Percentiles rank a stretch among this genome's conserved stretches.
Conservation (phyloP, 2,888 invertebrate genomes). For the Ectemnius continuus region DNA sequence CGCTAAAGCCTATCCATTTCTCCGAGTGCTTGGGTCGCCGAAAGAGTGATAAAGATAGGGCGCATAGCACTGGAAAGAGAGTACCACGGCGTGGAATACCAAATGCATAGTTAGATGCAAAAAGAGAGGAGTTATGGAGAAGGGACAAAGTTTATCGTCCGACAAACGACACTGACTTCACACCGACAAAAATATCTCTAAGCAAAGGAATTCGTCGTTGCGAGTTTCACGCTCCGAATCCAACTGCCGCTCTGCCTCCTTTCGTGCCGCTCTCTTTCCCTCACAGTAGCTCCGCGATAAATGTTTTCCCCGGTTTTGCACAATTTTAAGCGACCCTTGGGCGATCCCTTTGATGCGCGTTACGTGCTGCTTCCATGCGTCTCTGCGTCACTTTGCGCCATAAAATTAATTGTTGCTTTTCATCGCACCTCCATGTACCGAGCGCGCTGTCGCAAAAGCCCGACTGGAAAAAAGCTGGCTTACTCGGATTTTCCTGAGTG, state of each 20-base stretch:
- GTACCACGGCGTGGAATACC: slow-evolving; percentile 27
- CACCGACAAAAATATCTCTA: slow-evolving; percentile 53
- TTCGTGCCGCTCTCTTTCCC: background rate
- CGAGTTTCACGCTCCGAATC: background rate
- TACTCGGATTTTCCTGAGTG: no score
- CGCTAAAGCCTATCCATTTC: slow-evolving; percentile 22
- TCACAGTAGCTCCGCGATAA: slow-evolving; percentile 26
- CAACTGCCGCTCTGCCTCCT: background rate
- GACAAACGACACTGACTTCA: slow-evolving; percentile 49
- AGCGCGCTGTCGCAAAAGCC: no score
- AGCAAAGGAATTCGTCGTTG: slow-evolving; percentile 50
- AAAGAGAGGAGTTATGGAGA: slow-evolving; percentile 9
- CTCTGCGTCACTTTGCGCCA: background rate
- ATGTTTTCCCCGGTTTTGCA: slow-evolving; percentile 32
- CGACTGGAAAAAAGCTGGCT: no score
- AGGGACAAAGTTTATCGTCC: slow-evolving; percentile 50
- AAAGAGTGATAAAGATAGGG: background rate
- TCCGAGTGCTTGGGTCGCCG: background rate
- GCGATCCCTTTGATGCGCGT: slow-evolving; percentile 42
- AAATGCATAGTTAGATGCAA: slow-evolving; percentile 22
- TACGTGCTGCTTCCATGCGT: slow-evolving; percentile 24
- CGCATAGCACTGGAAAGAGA: background rate
- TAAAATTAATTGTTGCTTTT: background rate
- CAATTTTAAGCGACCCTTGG: slow-evolving; percentile 44
- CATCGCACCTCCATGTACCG: no score